Evolutionary conservation across 2,888 invertebrate species (phyloP), one percentile per base, ranked within the genome.

Genomic region (Cerceris ruficornis): DNA sequence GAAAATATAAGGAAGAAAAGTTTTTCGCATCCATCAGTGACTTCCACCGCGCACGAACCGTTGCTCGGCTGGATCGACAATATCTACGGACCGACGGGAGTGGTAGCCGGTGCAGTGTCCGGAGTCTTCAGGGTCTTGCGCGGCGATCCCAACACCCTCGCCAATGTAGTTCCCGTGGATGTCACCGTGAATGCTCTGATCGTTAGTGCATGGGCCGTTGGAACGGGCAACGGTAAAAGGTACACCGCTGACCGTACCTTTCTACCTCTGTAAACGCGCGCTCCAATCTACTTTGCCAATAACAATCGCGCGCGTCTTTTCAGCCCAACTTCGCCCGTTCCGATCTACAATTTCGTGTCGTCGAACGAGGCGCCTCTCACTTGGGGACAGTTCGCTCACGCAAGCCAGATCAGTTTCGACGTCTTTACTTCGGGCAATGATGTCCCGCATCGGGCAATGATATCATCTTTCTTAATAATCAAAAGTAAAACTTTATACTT

Each of bases 291-390:
- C 28, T 4, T 4, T 4, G 4, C 4, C 28, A 4, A 28, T 28
- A 28, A 28, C 4, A 4, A 28, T 28, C 4, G 28, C 28, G 28
- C 28, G 28, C 28, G 28, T 7, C 6, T 13, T 8, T 62, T 1
- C 58, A 67, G 59, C 4, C 39, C 9, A 8, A 13, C 13, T 84
- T 90, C 93, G 85, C 90, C 93, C 88, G 90, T 93, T 89, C 93
- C 95, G 0, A 95, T 98, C 58, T 98, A 96, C 93, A 98, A 98
- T 93, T 97, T 96, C 91, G 96, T 98, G 1, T 96, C 98, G 0
- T 96, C 97, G 0, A 93, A 94, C 0, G 94, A 96, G 77, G 97
- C 98, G 89, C 95, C 95, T 0, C 92, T 98, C 55, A 95, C 95
- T 0, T 99, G 98, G 98, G 94, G 93, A 0, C 94, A 96, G 59